Conservation (phyloP, 2,888 invertebrate species). For the Heterodera filipjevi region DNA sequence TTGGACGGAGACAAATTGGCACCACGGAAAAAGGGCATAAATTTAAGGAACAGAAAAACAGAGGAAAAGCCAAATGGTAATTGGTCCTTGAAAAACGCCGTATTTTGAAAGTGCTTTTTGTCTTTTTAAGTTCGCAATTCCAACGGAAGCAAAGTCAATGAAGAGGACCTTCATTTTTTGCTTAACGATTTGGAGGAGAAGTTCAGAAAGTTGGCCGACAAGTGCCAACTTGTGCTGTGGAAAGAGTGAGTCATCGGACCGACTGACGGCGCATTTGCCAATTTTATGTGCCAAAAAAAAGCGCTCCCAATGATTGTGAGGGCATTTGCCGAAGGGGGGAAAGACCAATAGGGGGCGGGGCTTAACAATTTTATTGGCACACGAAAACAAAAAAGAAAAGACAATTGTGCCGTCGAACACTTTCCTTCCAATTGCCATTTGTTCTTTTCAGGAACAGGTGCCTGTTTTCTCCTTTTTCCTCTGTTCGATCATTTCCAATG, state of each 20-base stretch:
- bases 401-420: too few species aligned
- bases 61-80: neutral
- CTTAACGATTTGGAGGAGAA: neutral
- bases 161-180: neutral
- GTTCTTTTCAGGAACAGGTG: neutral
- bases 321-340: neutral
- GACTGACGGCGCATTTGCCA: too few species aligned
- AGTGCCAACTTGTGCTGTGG: neutral
- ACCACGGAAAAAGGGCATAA: neutral
- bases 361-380: too few species aligned
- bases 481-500: neutral
- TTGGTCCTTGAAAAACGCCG: too few species aligned
- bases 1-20: neutral
- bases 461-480: neutral
- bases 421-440: too few species aligned
- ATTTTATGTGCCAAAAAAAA: too few species aligned
- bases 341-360: too few species aligned
- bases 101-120: too few species aligned
- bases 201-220: neutral
- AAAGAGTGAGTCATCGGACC: neutral
- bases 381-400: too few species aligned
- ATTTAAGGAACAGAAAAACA: neutral
- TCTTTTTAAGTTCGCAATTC: too few species aligned
- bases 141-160: neutral
- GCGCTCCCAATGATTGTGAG: too few species aligned